Evolutionary conservation across 1,140 invertebrate species (phyloP).

Genomic region (Potamilus streckersoni): DNA sequence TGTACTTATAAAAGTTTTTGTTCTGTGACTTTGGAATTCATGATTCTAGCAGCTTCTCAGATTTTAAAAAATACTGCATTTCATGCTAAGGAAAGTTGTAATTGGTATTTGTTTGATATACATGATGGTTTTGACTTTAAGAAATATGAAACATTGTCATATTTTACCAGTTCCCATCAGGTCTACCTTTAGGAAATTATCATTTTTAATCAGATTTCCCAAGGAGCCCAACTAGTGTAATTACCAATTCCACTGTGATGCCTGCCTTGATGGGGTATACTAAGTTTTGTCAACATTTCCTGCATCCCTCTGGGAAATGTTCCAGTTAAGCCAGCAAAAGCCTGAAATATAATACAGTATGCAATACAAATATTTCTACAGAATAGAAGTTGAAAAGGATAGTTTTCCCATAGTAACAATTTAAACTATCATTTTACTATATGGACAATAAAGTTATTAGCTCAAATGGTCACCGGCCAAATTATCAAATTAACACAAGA

Average conservation of each 20-base stretch:
- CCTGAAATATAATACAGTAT: conserved; percentile 40
- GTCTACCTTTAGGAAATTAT: no score
- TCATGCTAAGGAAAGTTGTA: no score
- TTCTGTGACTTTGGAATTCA: no score
- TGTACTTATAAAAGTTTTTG: no score
- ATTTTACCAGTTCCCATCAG: no score
- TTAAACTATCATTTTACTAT: neutral
- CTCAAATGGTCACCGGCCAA: neutral
- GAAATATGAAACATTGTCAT: no score
- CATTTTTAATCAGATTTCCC: no score
- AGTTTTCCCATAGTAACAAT: neutral
- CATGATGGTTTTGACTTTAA: no score
- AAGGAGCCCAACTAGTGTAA: neutral
- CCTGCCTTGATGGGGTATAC: conserved; percentile 59
- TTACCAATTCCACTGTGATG: conserved; percentile 70
- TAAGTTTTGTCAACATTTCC: conserved; percentile 60
- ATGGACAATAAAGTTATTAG: neutral
- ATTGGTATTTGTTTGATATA: no score
- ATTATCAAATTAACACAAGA: neutral
- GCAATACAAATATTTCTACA: neutral
- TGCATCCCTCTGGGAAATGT: conserved; percentile 64
- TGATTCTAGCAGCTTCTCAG: no score
- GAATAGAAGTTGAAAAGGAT: neutral
- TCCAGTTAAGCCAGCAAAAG: conserved; percentile 52
- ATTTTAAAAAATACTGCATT: no score